Conservation (phyloP, 2,888 invertebrate genomes). For the Bimastos eiseni region DNA sequence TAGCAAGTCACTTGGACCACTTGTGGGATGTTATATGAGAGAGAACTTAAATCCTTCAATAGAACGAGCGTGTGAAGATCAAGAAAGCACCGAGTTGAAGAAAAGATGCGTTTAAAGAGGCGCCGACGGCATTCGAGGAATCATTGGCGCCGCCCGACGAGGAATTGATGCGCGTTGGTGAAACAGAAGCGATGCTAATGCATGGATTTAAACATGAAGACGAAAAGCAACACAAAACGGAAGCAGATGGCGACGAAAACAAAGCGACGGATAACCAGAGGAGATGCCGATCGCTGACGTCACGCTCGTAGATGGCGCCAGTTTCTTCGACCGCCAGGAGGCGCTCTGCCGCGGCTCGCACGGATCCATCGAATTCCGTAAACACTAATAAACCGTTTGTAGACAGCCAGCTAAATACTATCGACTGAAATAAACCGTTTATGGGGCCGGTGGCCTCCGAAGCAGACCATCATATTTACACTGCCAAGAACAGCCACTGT, state of each 20-base stretch:
- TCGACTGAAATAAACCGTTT: background rate
- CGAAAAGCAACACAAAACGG: background rate
- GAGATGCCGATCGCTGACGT: background rate
- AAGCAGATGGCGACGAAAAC: background rate
- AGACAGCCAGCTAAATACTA: background rate
- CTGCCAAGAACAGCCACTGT: background rate
- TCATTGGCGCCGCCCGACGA: constrained; percentile 4
- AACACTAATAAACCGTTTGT: constrained; percentile 13
- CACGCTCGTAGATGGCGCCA: background rate
- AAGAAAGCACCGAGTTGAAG: background rate
- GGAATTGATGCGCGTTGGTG: background rate
- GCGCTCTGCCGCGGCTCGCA: background rate
- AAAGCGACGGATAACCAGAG: background rate
- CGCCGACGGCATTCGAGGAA: background rate
- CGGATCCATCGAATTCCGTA: constrained; percentile 13
- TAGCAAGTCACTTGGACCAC: background rate
- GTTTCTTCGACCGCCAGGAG: background rate
- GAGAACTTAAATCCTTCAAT: background rate
- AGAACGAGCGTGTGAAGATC: background rate
- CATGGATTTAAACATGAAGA: background rate
- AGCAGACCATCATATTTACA: background rate
- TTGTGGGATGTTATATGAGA: background rate
- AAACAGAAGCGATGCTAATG: background rate
- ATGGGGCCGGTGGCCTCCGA: background rate
- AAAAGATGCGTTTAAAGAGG: background rate